These are phyloP conservation scores for Myotis planiceps DNA, from an alignment of 2,797 vertebrate species.

Conservation along the genomic window DNA sequence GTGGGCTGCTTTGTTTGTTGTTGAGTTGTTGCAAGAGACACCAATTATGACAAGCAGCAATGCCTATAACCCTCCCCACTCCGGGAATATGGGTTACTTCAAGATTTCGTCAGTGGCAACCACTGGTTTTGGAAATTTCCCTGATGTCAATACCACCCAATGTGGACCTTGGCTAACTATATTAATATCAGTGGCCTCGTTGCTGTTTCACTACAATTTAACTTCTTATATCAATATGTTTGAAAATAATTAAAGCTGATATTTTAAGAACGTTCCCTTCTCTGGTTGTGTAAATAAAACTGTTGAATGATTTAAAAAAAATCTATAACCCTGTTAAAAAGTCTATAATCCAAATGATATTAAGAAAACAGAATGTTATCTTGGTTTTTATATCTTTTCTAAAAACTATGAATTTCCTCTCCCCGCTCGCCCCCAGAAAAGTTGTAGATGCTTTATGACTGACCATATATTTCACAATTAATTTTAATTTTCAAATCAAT, in stretches of 20 bases:
- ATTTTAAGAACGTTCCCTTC: constrained; percentile 93
- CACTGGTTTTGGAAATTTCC: constrained; percentile 93
- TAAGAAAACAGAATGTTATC: background rate
- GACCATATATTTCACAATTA: background rate
- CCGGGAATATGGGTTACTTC: constrained; percentile 93
- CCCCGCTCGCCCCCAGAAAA: background rate
- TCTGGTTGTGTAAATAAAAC: constrained; percentile 92
- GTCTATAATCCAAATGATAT: background rate
- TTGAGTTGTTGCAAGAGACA: constrained; percentile 91
- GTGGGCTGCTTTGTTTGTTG: constrained; percentile 88
- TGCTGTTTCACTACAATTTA: constrained; percentile 95
- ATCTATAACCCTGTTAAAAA: background rate
- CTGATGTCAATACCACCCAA: constrained; percentile 91
- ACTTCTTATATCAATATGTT: constrained; percentile 92
- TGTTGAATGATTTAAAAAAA: constrained; percentile 86
- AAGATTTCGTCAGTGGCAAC: constrained; percentile 93
- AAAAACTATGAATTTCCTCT: background rate
- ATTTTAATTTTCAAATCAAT: constrained; percentile 46
- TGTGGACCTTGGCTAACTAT: constrained; percentile 92
- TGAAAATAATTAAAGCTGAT: constrained; percentile 91
- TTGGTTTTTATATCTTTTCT: background rate
- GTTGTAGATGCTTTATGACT: background rate
- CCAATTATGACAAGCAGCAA: constrained; percentile 92
- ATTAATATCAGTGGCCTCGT: constrained; percentile 94
- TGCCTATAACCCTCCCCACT: constrained; percentile 87